These are phyloP conservation scores for Acromyrmex echinatior DNA, from an alignment of 1,140 invertebrate genomes.

Conservation along the genomic window DNA sequence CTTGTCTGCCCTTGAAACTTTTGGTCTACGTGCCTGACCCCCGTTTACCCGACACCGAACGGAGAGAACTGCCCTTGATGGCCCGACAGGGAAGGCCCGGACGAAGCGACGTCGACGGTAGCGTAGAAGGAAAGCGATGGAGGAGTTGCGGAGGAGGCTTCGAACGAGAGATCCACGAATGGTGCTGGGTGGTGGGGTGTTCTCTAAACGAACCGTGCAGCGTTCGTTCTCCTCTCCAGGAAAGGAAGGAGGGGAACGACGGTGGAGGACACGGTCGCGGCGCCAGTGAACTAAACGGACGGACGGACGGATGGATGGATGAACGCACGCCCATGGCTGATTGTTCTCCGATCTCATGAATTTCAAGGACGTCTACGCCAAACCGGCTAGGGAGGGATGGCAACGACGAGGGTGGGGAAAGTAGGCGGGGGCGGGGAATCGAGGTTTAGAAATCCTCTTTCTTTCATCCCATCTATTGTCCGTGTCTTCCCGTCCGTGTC, in stretches of 20 bases:
- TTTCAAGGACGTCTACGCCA: slow-evolving; percentile 85
- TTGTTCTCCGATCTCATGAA: slow-evolving; percentile 85
- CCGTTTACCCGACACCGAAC: slow-evolving; percentile 68
- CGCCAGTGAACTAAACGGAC: slow-evolving; percentile 72
- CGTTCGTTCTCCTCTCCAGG: slow-evolving; percentile 18
- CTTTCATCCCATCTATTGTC: slow-evolving; percentile 32
- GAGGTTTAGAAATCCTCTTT: slow-evolving; percentile 73
- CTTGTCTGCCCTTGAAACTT: slow-evolving; percentile 74
- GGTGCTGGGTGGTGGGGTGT: slow-evolving; percentile 45
- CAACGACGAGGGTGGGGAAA: slow-evolving; percentile 27
- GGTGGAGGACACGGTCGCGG: slow-evolving; percentile 74
- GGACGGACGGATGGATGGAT: slow-evolving; percentile 56
- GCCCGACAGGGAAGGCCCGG: slow-evolving; percentile 63
- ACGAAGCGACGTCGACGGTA: slow-evolving; percentile 53
- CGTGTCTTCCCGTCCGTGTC: background rate
- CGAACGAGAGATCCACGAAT: slow-evolving; percentile 62
- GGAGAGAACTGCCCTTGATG: slow-evolving; percentile 70
- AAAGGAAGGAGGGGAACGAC: background rate
- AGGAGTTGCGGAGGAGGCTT: slow-evolving; percentile 50
- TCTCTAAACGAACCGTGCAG: slow-evolving; percentile 54
- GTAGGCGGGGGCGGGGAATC: slow-evolving; percentile 69
- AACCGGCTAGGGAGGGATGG: slow-evolving; percentile 82
- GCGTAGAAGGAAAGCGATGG: slow-evolving; percentile 47
- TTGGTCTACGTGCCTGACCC: slow-evolving; percentile 75
- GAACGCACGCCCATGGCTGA: slow-evolving; percentile 71